phyloP scores from a whole-genome alignment of 2,797 vertebrate genomes.

The Acanthornis magna region DNA sequence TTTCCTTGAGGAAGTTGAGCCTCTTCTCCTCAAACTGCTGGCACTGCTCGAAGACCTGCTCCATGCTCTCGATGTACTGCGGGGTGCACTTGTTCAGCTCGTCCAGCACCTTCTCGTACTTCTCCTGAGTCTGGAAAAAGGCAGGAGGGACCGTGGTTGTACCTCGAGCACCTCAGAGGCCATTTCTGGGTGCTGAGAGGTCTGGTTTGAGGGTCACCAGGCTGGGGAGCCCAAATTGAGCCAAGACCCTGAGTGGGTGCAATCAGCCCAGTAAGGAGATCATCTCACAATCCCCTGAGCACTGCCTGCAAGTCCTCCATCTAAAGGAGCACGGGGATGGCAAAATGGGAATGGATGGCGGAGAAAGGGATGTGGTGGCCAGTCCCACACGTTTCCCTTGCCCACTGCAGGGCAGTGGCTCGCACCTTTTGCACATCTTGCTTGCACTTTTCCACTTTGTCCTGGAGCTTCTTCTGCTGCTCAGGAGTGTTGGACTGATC shows the following conservation, averaged over 20 bases:
- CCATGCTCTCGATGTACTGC: conserved; percentile 95
- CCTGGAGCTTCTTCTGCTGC: conserved; percentile 93
- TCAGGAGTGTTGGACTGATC: conserved; percentile 87
- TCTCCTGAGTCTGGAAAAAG: conserved; percentile 86
- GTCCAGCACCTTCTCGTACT: conserved; percentile 92
- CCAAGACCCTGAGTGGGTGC: background rate
- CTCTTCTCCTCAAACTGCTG: conserved; percentile 97
- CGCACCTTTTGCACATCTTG: conserved; percentile 92
- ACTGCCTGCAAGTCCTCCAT: background rate
- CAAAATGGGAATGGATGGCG: background rate
- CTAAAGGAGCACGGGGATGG: background rate
- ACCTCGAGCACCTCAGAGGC: background rate
- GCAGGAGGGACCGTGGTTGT: background rate
- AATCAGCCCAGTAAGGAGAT: background rate
- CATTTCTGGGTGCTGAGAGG: background rate
- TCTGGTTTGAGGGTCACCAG: background rate
- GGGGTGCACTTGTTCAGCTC: conserved; percentile 91
- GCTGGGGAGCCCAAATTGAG: background rate
- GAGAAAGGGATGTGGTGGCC: background rate
- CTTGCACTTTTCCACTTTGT: conserved; percentile 96
- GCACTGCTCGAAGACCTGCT: conserved; percentile 91
- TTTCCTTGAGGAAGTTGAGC: conserved; percentile 90
- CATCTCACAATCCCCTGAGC: background rate
- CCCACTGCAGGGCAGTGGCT: background rate
- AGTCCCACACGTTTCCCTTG: background rate